Conservation (phyloP, 2,113 vertebrate species). For the Hystrix cristata region DNA sequence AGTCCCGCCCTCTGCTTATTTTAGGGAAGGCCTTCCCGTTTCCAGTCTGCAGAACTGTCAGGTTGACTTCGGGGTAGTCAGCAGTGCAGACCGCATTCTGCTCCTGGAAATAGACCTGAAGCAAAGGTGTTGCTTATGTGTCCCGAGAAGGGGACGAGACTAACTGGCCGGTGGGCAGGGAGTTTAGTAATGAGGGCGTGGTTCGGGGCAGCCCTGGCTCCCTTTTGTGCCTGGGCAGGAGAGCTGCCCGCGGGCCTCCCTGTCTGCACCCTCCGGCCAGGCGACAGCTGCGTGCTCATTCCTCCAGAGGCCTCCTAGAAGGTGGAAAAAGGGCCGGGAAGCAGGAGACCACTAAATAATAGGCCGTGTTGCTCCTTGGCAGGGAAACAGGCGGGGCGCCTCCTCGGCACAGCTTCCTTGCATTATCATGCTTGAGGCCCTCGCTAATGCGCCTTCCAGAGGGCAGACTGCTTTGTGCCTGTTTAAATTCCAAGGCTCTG, state of each 20-base stretch:
- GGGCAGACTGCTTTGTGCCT: fast-evolving
- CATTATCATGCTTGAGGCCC: background rate
- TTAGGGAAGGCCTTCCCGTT: slow-evolving; percentile 45
- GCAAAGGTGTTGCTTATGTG: fast-evolving
- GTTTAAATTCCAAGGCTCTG: background rate
- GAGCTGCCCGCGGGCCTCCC: background rate
- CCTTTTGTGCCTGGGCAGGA: background rate
- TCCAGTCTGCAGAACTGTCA: background rate
- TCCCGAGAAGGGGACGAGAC: fast-evolving
- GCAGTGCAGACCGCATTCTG: background rate
- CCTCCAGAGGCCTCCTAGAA: background rate
- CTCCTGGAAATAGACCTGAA: background rate
- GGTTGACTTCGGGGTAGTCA: background rate
- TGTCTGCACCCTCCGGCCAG: background rate
- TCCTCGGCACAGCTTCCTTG: background rate
- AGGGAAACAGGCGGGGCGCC: background rate
- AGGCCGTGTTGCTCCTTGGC: slow-evolving; percentile 58
- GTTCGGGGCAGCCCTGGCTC: fast-evolving
- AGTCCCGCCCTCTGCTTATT: background rate
- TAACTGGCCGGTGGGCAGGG: fast-evolving
- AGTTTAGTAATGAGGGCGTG: fast-evolving
- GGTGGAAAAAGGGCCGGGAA: background rate
- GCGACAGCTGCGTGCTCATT: slow-evolving; percentile 63
- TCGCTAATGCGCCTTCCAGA: background rate
- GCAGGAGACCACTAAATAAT: background rate